phyloP scores from a whole-genome alignment of 1,140 invertebrate species.

The Notospermus geniculatus region DNA sequence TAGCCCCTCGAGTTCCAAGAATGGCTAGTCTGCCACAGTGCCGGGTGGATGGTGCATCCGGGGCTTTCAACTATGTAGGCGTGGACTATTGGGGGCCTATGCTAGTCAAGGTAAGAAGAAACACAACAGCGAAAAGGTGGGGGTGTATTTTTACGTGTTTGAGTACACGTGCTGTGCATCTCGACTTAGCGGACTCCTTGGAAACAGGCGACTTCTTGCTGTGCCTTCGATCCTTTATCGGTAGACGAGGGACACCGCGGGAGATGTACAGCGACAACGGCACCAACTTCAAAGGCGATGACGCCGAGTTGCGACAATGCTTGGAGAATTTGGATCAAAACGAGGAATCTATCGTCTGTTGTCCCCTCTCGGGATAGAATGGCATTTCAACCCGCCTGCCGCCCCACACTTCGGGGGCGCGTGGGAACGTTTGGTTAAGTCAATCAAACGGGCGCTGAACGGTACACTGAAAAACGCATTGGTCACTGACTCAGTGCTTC shows the following conservation, averaged over 20 bases:
- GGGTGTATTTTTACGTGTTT: conserved; percentile 11
- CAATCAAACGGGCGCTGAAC: conserved; percentile 7
- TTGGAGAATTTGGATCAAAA: background rate
- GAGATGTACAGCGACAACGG: conserved; percentile 12
- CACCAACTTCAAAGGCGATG: conserved; percentile 2
- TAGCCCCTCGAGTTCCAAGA: background rate
- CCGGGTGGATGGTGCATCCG: background rate
- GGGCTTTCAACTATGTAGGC: background rate
- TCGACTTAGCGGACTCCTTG: conserved; percentile 4
- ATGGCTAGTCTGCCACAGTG: background rate
- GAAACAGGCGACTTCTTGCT: conserved; percentile 12
- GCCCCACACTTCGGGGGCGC: too few species aligned
- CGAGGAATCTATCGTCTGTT: background rate
- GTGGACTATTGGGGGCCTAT: background rate
- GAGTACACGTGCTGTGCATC: conserved; percentile 9
- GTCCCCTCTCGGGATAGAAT: conserved; percentile 5
- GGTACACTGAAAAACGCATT: background rate
- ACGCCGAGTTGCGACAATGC: background rate
- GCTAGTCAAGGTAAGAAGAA: background rate
- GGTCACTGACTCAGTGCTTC: conserved; percentile 5
- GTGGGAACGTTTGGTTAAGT: conserved; percentile 8
- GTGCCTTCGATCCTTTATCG: background rate
- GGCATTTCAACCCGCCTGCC: conserved; percentile 4
- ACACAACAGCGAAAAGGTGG: background rate
- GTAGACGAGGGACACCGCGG: background rate